These are phyloP conservation scores for Brachyptera putata DNA, from an alignment of 2,888 invertebrate genomes.

Conservation along the genomic window DNA sequence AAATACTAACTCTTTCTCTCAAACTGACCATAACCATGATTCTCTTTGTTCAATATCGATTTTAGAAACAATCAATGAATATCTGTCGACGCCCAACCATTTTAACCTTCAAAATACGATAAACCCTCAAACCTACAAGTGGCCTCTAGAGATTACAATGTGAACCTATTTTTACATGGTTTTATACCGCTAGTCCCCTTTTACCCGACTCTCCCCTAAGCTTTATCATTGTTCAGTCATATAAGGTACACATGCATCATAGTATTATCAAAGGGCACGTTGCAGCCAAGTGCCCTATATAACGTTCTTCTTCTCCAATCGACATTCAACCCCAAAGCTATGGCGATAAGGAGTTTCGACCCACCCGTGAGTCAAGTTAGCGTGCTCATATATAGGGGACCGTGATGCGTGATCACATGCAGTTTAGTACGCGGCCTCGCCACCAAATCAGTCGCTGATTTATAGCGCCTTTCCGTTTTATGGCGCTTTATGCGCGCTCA, in stretches of 20 bases:
- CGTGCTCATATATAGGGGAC: background rate
- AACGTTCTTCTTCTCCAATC: no score
- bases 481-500: conserved; percentile 13
- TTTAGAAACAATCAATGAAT: no score
- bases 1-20: no score
- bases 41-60: no score
- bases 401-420: conserved; percentile 16
- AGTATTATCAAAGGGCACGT: background rate
- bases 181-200: no score
- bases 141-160: background rate
- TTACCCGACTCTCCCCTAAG: no score
- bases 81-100: no score
- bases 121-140: no score
- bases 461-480: conserved; percentile 22
- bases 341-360: no score
- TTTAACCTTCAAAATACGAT: no score
- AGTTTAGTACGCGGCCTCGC: conserved; percentile 9
- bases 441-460: conserved; percentile 24
- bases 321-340: no score
- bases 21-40: no score
- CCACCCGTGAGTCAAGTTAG: background rate
- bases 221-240: background rate
- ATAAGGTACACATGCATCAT: background rate
- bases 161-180: background rate
- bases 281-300: background rate